Percentiles rank a stretch among this genome's conserved stretches.
Evolutionary conservation across 2,113 vertebrate species (phyloP).

Genomic region (Grammomys dolichurus): DNA sequence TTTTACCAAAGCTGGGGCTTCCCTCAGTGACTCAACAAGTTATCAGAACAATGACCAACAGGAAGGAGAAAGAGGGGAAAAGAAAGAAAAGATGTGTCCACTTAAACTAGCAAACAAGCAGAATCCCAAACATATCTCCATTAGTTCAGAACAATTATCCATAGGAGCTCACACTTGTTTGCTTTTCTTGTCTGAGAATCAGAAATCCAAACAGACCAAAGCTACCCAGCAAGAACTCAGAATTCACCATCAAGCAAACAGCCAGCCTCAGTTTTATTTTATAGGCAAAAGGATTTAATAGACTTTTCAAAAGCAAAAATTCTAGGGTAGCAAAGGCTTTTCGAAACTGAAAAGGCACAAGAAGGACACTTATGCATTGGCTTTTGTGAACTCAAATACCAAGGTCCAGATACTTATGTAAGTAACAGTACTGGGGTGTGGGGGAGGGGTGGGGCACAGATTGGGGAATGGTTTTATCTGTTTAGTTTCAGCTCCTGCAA

Average conservation of each 20-base stretch:
- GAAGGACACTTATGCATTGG: slow-evolving; percentile 69
- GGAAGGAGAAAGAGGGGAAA: background rate
- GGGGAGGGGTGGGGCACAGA: slow-evolving; percentile 31
- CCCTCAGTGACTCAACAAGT: slow-evolving; percentile 46
- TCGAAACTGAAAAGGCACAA: slow-evolving; percentile 78
- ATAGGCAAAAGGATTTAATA: slow-evolving; percentile 58
- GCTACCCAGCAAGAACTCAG: slow-evolving; percentile 34
- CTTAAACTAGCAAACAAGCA: background rate
- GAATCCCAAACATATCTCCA: slow-evolving; percentile 20
- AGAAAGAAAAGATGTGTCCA: slow-evolving; percentile 34
- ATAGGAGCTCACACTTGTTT: slow-evolving; percentile 17
- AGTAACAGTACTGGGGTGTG: slow-evolving; percentile 80
- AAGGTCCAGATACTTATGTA: slow-evolving; percentile 78
- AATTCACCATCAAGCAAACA: slow-evolving; percentile 19
- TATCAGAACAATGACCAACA: slow-evolving; percentile 30
- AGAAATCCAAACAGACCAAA: background rate
- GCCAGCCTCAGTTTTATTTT: background rate
- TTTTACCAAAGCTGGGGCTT: slow-evolving; percentile 21
- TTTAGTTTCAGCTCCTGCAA: slow-evolving; percentile 71
- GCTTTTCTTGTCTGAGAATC: slow-evolving; percentile 25
- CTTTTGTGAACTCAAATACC: slow-evolving; percentile 53
- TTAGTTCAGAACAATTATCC: background rate
- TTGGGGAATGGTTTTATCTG: slow-evolving; percentile 62
- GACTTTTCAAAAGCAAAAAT: slow-evolving; percentile 61
- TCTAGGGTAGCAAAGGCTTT: slow-evolving; percentile 60